Evolutionary conservation across 2,888 invertebrate species (phyloP).

Genomic region (Caradrina clavipalpis): DNA sequence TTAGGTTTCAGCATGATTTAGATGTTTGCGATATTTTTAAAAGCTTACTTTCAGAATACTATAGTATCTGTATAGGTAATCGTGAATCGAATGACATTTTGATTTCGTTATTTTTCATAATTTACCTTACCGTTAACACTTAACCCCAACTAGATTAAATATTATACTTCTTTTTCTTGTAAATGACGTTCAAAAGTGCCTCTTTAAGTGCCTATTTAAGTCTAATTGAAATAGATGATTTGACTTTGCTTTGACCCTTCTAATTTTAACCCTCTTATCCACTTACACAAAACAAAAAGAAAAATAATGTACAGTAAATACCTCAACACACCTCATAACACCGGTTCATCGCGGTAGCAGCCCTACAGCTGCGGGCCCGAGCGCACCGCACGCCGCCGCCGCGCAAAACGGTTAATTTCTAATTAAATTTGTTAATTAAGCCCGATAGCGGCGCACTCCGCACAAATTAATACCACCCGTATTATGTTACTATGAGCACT

Average conservation of each 20-base stretch:
- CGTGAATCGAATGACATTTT: no score
- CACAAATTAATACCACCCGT: conserved; percentile 83
- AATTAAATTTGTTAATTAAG: conserved; percentile 92
- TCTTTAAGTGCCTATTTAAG: no score
- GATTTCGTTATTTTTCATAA: no score
- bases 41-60: no score
- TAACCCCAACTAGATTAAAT: no score
- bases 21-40: background rate
- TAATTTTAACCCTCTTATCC: background rate
- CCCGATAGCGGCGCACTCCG: conserved; percentile 81
- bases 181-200: no score
- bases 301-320: background rate
- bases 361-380: conserved; percentile 70
- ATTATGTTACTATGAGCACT: conserved; percentile 73
- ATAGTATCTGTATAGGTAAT: no score
- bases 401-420: conserved; percentile 90
- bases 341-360: conserved; percentile 46
- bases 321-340: conserved; percentile 2
- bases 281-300: background rate
- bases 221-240: no score
- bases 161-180: no score
- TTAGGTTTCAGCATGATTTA: background rate
- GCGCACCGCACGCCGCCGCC: conserved; percentile 71
- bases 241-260: no score
- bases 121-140: no score